Evolutionary conservation across 2,888 invertebrate genomes (phyloP), one percentile per base, ranked within the genome.

Genomic region (Drosophila nigritarsus): DNA sequence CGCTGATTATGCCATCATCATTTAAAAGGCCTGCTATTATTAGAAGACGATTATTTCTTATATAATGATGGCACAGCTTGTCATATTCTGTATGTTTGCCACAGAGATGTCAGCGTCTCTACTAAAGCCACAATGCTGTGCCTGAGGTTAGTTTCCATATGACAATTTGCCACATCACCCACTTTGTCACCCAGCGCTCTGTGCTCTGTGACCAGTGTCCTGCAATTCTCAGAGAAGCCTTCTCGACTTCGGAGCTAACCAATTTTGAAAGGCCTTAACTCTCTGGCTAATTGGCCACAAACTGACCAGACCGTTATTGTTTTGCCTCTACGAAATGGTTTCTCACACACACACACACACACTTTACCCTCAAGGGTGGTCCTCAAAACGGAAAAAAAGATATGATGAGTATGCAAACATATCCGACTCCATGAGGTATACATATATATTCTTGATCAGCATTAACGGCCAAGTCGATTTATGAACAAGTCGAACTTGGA

Each of bases 271-370:
- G 51, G 13, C 51, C 51, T 30, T 15, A 51, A 20, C 51, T 13
- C 11, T 20, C n/a, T n/a, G 30, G 32, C 20, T 51, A 32, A 51
- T 51, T 51, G n/a, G 51, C 51, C 51, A 51, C 51, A 51, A 51
- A 51, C 20, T 32, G 51, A 32, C 30, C 51, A 30, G 20, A 13
- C 13, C 30, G 11, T 32, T 32, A 51, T 51, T 20, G 32, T 32
- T 7, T 15, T 50, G 32, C n/a, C 51, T 32, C 6, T n/a, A 20
- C 29, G 9, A 29, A 49, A 49, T 49, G 9, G 27, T 29, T n/a
- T 29, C 49, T n/a, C 49, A 5, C 24, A 42, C 8, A 24, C 27
- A 20, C 27, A 2, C 11, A 27, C 0, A 29, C 27, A 24, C 15
- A 24, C 2, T 8, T 45, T 15, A 1, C 15, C 15, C 24, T 27